Evolutionary conservation across 2,888 invertebrate species (phyloP), one percentile per base, ranked within the genome.

Genomic region (Diaphora mendica): DNA sequence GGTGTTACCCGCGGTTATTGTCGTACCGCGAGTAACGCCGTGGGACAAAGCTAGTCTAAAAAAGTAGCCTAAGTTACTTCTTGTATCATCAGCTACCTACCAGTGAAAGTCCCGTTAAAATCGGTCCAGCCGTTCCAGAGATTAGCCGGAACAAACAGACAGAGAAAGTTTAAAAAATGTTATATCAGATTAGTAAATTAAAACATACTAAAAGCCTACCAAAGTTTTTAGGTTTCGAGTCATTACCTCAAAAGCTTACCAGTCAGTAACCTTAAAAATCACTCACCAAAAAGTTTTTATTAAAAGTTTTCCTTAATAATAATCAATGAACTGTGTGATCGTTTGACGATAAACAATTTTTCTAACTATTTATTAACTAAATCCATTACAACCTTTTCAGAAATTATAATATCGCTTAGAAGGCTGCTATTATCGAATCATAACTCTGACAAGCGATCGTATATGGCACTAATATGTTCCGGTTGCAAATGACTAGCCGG

Each of bases 381-480:
- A 55, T 55, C 8, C 55, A 59, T 59, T n/a, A n/a, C n/a, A n/a
- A n/a, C n/a, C n/a, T n/a, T 59, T 59, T 59, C n/a, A 26, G 59
- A 59, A 3, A 59, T 59, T 59, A 13, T 3, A 59, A 59, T 15
- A 26, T 59, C n/a, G 26, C 59, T 44, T 20, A 66, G 42, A 44
- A n/a, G 26, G 26, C 13, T 2, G 26, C 42, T 76, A 73, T 74
- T 72, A 71, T 68, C 26, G 70, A 67, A 66, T 71, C 65, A 66
- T 59, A 71, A 42, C 11, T 51, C 71, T 42, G 44, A 8, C 17
- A 66, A 66, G 26, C 26, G n/a, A 35, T 23, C 44, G 44, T 68
- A 33, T 74, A 30, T 70, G 64, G 33, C 68, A 74, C 55, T 81
- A 78, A 79, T 81, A 74, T 77, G 64, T 82, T 79, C 72, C 74